These are phyloP conservation scores for Grammomys dolichurus DNA, from an alignment of 2,113 vertebrate genomes.

Conservation along the genomic window DNA sequence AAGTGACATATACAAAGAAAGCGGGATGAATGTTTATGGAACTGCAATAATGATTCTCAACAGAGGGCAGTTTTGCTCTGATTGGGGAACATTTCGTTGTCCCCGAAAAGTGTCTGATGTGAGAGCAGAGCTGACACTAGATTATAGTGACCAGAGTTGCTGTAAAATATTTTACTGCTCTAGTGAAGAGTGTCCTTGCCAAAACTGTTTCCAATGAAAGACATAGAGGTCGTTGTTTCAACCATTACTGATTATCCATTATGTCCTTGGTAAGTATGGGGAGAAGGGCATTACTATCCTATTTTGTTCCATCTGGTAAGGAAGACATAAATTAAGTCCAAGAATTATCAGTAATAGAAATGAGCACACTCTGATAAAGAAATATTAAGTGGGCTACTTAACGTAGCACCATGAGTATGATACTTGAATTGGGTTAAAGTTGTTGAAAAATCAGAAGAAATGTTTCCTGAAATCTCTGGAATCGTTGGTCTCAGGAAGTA, in stretches of 20 bases:
- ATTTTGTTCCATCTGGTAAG: background rate
- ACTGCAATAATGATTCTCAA: background rate
- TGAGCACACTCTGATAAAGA: background rate
- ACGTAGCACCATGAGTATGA: background rate
- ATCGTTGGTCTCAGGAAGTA: background rate
- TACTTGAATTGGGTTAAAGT: background rate
- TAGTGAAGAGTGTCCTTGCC: background rate
- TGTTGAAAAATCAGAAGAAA: background rate
- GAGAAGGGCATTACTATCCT: background rate
- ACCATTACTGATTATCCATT: background rate
- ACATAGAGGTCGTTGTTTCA: background rate
- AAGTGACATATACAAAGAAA: background rate
- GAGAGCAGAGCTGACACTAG: background rate
- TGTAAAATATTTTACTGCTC: background rate
- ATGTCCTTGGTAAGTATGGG: background rate
- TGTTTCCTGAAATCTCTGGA: slow-evolving; percentile 3
- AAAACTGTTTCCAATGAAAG: background rate
- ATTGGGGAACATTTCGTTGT: background rate
- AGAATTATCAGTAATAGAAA: slow-evolving; percentile 3
- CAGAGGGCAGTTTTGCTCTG: background rate
- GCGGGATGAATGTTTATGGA: background rate
- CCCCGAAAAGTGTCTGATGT: background rate
- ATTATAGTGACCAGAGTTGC: background rate
- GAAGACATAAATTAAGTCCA: background rate
- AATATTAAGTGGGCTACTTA: background rate